Percentiles rank a stretch among this genome's conserved stretches.
Conservation (phyloP, 2,888 invertebrate species). For the Odontocerum albicorne region DNA sequence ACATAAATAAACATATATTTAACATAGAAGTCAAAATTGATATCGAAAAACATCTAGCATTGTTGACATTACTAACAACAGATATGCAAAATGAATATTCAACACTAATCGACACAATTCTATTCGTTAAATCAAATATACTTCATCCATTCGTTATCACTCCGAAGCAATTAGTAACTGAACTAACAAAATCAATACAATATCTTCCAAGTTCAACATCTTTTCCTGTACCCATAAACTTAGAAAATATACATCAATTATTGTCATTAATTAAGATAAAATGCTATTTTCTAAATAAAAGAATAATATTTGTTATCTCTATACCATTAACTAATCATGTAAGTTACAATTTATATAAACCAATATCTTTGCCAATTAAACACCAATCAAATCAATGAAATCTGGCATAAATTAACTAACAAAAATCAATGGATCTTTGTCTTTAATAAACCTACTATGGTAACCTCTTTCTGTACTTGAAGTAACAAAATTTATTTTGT, state of each 20-base stretch:
- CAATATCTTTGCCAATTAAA: slow-evolving; percentile 2
- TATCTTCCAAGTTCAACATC: neutral
- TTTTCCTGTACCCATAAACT: neutral
- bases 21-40: slow-evolving; percentile 6
- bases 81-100: slow-evolving; percentile 30
- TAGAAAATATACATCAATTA: neutral
- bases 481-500: no score
- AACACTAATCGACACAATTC: slow-evolving; percentile 25
- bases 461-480: no score
- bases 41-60: slow-evolving; percentile 27
- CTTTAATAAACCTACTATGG: no score
- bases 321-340: slow-evolving; percentile 6
- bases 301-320: slow-evolving; percentile 5
- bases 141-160: slow-evolving; percentile 35
- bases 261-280: neutral
- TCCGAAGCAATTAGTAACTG: slow-evolving; percentile 19
- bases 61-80: slow-evolving; percentile 26
- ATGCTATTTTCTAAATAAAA: neutral
- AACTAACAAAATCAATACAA: neutral
- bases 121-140: slow-evolving; percentile 32
- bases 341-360: slow-evolving; percentile 2
- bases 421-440: no score
- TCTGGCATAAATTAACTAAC: no score
- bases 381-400: no score
- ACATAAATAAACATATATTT: slow-evolving; percentile 2